Evolutionary conservation across 2,888 invertebrate genomes (phyloP), one percentile per base, ranked within the genome.

Genomic region (Megalurothrips usitatus): DNA sequence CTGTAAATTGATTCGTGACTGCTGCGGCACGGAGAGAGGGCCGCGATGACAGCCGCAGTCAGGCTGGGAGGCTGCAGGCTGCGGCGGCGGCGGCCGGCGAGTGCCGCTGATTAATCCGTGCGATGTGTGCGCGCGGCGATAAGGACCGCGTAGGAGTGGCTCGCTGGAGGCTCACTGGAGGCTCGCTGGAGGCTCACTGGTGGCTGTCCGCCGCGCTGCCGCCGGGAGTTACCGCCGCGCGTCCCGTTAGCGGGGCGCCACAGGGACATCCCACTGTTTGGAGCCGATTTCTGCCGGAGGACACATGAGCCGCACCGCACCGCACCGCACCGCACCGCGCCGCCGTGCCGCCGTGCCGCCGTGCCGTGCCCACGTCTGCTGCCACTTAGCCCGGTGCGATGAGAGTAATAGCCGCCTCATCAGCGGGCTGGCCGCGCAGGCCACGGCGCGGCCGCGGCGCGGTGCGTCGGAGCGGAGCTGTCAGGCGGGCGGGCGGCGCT

Each of bases 1-100:
- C 68, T 26, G 68, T 75, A 75, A 75, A 75, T 75, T 75, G 68
- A 75, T 75, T 75, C 68, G 68, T 75, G 68, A 75, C 68, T 75
- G 68, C 68, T 75, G 68, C 68, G 23, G 23, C 26, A 26, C 23
- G 23, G 26, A 4, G 19, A 17, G 19, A 17, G 58, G 58, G 58
- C 58, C 26, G 19, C 58, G 68, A 75, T 75, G 68, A 75, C 68
- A 75, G 68, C 68, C 26, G 68, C 68, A 75, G 23, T 75, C 68
- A n/a, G 68, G 68, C 68, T 23, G 52, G 17, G n/a, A 11, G 34
- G 34, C 34, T 6, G 3, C 34, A 43, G 34, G 34, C 34, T 43
- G 34, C 34, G 3, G 3, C 34, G 34, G 34, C n/a, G n/a, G n/a
- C n/a, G n/a, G 34, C 34, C 2, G 34, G 34, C 3, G 6, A 43